These are phyloP conservation scores for Nannospalax galili DNA, from an alignment of 2,113 vertebrate genomes.

Conservation along the genomic window DNA sequence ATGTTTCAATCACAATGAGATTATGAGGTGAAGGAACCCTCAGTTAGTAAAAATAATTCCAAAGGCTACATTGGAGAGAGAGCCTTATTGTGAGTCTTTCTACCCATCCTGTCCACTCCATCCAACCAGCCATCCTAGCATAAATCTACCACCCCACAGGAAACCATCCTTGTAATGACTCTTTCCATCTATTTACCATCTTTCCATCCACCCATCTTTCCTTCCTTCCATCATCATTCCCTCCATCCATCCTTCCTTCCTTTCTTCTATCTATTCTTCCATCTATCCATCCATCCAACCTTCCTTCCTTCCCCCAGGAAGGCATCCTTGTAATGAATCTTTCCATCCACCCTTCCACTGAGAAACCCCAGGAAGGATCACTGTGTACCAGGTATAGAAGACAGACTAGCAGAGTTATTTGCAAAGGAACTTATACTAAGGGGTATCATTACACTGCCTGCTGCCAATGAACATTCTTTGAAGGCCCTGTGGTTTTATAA, in stretches of 20 bases:
- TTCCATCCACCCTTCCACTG: neutral
- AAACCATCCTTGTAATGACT: too few species aligned
- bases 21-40: neutral
- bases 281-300: neutral
- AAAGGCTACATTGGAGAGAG: neutral
- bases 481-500: neutral
- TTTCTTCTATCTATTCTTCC: too few species aligned
- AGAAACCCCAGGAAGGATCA: neutral
- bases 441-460: neutral
- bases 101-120: too few species aligned
- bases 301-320: neutral
- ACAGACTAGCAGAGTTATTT: neutral
- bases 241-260: too few species aligned
- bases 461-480: neutral
- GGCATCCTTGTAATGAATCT: neutral
- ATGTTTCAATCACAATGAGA: neutral
- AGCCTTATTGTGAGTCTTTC: neutral
- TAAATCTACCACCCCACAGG: too few species aligned
- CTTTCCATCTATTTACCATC: too few species aligned
- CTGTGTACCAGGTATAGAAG: neutral
- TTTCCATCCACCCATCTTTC: too few species aligned
- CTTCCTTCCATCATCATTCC: too few species aligned
- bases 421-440: neutral
- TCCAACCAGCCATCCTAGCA: too few species aligned
- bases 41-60: neutral